Base-by-base conservation (phyloP, 2,113 vertebrate genomes). In the Centropristis striata region DNA sequence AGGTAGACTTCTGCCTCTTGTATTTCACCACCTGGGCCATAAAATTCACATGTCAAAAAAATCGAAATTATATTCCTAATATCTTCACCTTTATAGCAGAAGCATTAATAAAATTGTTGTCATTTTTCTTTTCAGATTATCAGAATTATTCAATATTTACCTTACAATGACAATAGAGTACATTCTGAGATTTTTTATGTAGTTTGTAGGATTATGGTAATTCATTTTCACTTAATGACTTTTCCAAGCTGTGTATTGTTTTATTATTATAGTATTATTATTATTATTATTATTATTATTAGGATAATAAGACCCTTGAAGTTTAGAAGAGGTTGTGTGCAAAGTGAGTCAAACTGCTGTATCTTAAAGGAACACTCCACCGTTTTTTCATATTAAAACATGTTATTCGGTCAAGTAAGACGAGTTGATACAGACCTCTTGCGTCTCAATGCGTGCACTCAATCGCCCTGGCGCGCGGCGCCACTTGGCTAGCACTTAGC, bases 1-100 rank as follows among this genome's bases (percentile, higher is more conserved):
- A 97, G 89, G 11, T 86, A 88, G 2, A 93, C 85, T 32, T 97
- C 95, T 0, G 92, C 86, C 59, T 97, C 94, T 86, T 97, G 96
- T 18, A 97, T 71, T 71, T 96, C 95, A 36, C 96, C 96, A 64
- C 94, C 96, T 97, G 72, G 4, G 67, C 3, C 0, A 47, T 36
- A 66, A 23, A 71, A 69, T 13, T 0, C 8, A 60, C 3, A 39
- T n/a, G 42, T 69, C 16, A 72, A 28, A n/a, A n/a, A n/a, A n/a
- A n/a, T n/a, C n/a, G n/a, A n/a, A n/a, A n/a, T 16, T 20, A 12
- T 44, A 20, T 27, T 42, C 20, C 4, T 8, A 42, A 36, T 49
- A 37, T 37, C 6, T 10, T 61, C 11, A 2, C 39, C 2, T 2
- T 61, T 3, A 2, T 59, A 37, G 3, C 16, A 39, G n/a, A 46